Base-by-base conservation (phyloP, 2,113 vertebrate genomes). In the Notothenia rossii region DNA sequence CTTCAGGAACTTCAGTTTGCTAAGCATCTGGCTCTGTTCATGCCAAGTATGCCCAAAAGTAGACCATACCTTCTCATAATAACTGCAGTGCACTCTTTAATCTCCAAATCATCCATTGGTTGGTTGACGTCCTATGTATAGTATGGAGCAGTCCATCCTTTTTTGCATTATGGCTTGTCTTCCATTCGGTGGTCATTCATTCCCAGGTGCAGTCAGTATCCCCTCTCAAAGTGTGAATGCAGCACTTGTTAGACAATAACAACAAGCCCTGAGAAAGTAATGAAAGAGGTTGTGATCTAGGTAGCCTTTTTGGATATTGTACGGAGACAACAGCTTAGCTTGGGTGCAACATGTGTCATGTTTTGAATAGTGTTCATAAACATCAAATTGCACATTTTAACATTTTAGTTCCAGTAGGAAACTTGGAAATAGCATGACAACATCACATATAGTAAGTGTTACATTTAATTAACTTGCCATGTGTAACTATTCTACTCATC, bases 181-280 rank as follows among this genome's bases (percentile, higher is more conserved):
- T 89, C 80, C 84, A 48, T 62, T 76, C 81, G 59, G 33, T 53
- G 79, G 10, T 84, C 66, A 63, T 66, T 75, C 1, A 36, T 50
- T 20, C 72, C 54, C 54, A 54, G n/a, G 9, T 72, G 9, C 55
- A 78, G 40, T 73, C 60, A 70, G 46, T 59, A 33, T 55, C 45
- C 17, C 56, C 9, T 63, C 45, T 77, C 29, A 56, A 56, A 68
- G 65, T 74, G 70, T 84, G 20, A 88, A 75, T 65, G 53, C 79
- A 85, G 55, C 25, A 77, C 82, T 66, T 69, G 5, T 75, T 48
- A 82, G 66, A 86, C 61, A 84, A 61, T 71, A 59, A 88, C 89
- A 68, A 75, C 56, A 82, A 84, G 90, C 90, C 93, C 92, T 93
- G 92, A 94, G 92, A 91, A 90, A 71, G 75, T 73, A 69, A 75